A percentile compares a stretch with the other conserved stretches of the same genome.
Conservation (phyloP, 2,888 invertebrate genomes). For the Apantesis nais region DNA sequence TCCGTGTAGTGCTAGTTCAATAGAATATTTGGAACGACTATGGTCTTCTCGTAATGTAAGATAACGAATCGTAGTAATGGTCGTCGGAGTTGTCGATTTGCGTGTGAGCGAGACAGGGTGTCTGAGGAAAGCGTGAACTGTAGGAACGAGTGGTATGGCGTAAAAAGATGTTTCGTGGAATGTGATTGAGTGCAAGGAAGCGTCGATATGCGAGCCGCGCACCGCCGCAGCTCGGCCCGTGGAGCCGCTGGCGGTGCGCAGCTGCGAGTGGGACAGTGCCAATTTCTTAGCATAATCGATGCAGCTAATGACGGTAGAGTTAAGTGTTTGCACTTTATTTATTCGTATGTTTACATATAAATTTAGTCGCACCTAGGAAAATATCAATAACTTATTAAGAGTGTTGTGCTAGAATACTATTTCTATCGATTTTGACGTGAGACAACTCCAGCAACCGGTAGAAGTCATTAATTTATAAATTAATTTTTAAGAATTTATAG, state of each 20-base stretch:
- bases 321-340: slow-evolving; percentile 87
- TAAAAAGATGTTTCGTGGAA: slow-evolving; percentile 38
- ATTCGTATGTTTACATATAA: slow-evolving; percentile 84
- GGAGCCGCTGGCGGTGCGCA: slow-evolving; percentile 36
- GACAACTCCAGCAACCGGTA: slow-evolving; percentile 76
- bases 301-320: slow-evolving; percentile 82
- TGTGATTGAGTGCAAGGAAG: slow-evolving; percentile 44
- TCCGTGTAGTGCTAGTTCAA: slow-evolving; percentile 78
- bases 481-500: slow-evolving; percentile 83
- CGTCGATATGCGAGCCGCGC: slow-evolving; percentile 36
- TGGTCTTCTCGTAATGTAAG: slow-evolving; percentile 72
- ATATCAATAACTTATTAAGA: slow-evolving; percentile 86
- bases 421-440: slow-evolving; percentile 78
- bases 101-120: slow-evolving; percentile 45
- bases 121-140: slow-evolving; percentile 38
- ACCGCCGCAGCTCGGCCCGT: slow-evolving; percentile 30
- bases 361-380: slow-evolving; percentile 85
- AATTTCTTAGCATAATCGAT: slow-evolving; percentile 81
- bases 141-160: slow-evolving; percentile 38
- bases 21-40: slow-evolving; percentile 70
- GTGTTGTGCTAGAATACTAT: slow-evolving; percentile 85
- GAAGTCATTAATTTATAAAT: slow-evolving; percentile 84
- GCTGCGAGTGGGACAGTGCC: slow-evolving; percentile 83
- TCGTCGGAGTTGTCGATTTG: slow-evolving; percentile 61
- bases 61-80: slow-evolving; percentile 66